Conservation (phyloP, 2,113 vertebrate species). For the Thalassarche chlororhynchos region DNA sequence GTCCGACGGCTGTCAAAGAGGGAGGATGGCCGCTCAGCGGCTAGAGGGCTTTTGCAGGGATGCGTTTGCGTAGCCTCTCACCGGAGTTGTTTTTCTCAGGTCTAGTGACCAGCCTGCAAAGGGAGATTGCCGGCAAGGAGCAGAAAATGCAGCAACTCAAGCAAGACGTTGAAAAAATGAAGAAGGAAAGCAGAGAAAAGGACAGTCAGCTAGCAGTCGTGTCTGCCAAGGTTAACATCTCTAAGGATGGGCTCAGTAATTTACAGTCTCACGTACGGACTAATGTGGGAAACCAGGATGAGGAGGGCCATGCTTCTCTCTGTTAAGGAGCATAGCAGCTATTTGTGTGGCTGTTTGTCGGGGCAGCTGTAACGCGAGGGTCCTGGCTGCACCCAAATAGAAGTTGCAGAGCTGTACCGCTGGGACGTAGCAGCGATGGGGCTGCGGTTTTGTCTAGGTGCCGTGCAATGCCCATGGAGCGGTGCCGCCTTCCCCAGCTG, state of each 20-base stretch:
- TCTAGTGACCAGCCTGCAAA: constrained; percentile 73
- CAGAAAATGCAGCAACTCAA: constrained; percentile 69
- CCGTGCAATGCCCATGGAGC: fast-evolving
- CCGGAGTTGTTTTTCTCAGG: constrained; percentile 19
- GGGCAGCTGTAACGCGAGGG: not conserved
- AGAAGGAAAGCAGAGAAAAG: constrained; percentile 71
- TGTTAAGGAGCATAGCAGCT: not conserved
- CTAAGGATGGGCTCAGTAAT: not conserved
- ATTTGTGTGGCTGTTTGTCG: fast-evolving
- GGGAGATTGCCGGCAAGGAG: constrained; percentile 68
- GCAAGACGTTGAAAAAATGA: constrained; percentile 65
- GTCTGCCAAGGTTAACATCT: constrained; percentile 69
- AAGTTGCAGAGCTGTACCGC: not conserved
- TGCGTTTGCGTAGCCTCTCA: not conserved
- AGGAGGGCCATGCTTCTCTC: not conserved
- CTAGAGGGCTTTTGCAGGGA: not conserved
- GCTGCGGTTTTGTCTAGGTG: fast-evolving
- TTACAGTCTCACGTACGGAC: fast-evolving
- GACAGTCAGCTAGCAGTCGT: constrained; percentile 69
- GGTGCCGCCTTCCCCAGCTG: not conserved
- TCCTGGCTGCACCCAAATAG: not conserved
- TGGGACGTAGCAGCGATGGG: not conserved
- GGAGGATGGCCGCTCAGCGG: not conserved
- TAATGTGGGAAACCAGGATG: not conserved
- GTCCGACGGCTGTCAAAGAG: not conserved